These are phyloP conservation scores for Hypomecis atomaria DNA, from an alignment of 2,888 invertebrate genomes.

Conservation along the genomic window DNA sequence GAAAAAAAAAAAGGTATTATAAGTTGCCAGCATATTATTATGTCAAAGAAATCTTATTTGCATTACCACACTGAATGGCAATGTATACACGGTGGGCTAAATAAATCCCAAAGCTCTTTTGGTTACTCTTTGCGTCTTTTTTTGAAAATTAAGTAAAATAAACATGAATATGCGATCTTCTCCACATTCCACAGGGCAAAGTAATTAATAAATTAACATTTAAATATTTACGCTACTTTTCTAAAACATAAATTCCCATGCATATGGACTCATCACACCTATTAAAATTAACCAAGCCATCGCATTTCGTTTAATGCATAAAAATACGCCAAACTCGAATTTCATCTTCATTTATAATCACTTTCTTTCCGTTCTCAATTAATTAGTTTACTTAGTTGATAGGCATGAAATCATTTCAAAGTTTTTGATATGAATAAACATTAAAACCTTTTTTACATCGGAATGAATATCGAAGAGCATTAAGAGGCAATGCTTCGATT, in stretches of 20 bases:
- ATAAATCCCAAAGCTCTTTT: too few species aligned
- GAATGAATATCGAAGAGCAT: not conserved
- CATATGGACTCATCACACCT: conserved; percentile 2
- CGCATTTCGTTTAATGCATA: not conserved
- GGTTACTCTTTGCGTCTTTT: too few species aligned
- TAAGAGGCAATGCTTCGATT: too few species aligned
- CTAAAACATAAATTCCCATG: conserved; percentile 13
- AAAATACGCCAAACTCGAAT: conserved; percentile 31
- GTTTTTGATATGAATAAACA: conserved; percentile 23
- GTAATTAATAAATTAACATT: conserved; percentile 1
- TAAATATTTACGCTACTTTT: conserved; percentile 6
- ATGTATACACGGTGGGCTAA: too few species aligned
- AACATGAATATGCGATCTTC: not conserved
- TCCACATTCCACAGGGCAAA: not conserved
- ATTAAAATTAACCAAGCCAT: conserved; percentile 21
- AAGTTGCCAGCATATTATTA: too few species aligned
- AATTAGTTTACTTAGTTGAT: conserved; percentile 39
- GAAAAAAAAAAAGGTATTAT: too few species aligned
- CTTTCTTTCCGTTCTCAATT: conserved; percentile 45
- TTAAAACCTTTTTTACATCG: conserved; percentile 21
- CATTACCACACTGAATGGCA: too few species aligned
- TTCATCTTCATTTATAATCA: conserved; percentile 38
- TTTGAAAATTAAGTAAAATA: too few species aligned
- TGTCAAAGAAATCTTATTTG: too few species aligned
- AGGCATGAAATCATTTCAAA: conserved; percentile 36